Evolutionary conservation across 2,113 vertebrate genomes (phyloP).

Genomic region (Thalassarche chlororhynchos): DNA sequence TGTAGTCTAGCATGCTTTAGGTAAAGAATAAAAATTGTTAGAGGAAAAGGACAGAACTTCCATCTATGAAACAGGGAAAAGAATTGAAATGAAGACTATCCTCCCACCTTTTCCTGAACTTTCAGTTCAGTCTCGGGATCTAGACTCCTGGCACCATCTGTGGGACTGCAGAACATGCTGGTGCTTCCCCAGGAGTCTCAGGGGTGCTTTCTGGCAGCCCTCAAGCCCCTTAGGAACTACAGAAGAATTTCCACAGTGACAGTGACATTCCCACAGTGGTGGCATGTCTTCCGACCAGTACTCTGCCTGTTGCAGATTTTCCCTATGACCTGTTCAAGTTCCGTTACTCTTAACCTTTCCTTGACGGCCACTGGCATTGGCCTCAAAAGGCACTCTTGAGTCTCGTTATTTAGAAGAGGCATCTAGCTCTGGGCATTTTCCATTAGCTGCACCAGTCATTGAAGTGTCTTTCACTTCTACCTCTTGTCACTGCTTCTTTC

Average conservation of each 20-base stretch:
- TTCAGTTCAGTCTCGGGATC: not conserved
- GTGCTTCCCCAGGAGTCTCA: not conserved
- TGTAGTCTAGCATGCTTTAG: not conserved
- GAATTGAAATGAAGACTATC: not conserved
- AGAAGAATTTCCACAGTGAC: not conserved
- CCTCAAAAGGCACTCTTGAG: not conserved
- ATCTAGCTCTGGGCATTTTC: not conserved
- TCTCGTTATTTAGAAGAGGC: not conserved
- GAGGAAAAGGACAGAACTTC: not conserved
- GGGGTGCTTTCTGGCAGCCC: not conserved
- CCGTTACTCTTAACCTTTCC: not conserved
- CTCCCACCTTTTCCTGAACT: not conserved
- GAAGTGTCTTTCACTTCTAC: not conserved
- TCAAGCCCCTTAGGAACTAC: not conserved
- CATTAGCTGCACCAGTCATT: not conserved
- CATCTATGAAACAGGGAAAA: not conserved
- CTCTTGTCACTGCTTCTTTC: not conserved
- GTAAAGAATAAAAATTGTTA: not conserved
- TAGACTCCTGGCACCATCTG: not conserved
- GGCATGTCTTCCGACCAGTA: not conserved
- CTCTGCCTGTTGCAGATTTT: not conserved
- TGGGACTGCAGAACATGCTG: not conserved
- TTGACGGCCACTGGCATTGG: not conserved
- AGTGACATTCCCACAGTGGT: not conserved
- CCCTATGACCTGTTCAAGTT: not conserved